Evolutionary conservation across 1,140 invertebrate species (phyloP), one percentile per base, ranked within the genome.

Genomic region (Drosophila miranda): DNA sequence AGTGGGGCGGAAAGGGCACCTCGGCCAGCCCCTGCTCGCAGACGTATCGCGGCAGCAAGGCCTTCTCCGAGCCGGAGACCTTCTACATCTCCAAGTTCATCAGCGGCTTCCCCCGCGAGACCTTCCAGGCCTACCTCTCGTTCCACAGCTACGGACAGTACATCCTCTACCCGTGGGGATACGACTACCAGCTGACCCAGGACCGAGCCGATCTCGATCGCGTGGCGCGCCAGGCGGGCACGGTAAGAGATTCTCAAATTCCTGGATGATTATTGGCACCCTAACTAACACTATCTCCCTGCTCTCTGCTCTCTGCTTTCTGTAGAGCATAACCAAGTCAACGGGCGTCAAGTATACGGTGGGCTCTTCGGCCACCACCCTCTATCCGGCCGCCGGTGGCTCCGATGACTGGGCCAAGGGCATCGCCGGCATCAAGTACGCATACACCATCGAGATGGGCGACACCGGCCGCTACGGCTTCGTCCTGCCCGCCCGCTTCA

Each of bases 1-100:
- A 95, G 58, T 97, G 96, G 96, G 95, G 95, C 30, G 93, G 93
- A 26, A 93, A 94, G 75, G 97, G 97, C 2, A 94, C 96, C 11
- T 97, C 96, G n/a, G 94, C 92, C n/a, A 95, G 97, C 91, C 96
- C 96, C 0, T 99, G 98, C 90, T 94, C 95, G 21, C 96, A 98
- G 69, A 97, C 95, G 1, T 99, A 96, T 90, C 94, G 95, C n/a
- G 98, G 98, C n/a, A 92, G 93, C 0, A 91, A 92, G 6, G 93
- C 97, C 0, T 99, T 99, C 91, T 98, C 97, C 0, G 98, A 99
- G 92, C 96, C 96, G 0, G 98, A 99, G 92, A 97, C 96, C 4
- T 93, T 92, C 83, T 95, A 96, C 1, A 93, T 94, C 41, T 90
- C 93, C 89, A 92, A 93, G 69, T 94, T 94, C 79, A 93, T 95